These are phyloP conservation scores for Sorex araneus DNA, from an alignment of 2,113 vertebrate genomes.

Conservation along the genomic window DNA sequence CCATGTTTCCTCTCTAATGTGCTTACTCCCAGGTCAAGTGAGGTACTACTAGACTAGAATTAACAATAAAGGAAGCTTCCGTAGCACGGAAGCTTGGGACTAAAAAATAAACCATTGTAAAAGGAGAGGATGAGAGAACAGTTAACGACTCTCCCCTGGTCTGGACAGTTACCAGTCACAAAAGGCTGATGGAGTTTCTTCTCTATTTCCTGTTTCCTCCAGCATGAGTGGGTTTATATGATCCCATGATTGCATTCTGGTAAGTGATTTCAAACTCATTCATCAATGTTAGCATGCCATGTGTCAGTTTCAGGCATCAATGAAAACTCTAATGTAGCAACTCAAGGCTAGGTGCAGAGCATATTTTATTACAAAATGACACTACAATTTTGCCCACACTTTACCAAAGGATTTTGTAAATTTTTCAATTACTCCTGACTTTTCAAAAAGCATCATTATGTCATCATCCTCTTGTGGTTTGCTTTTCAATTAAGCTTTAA, in stretches of 20 bases:
- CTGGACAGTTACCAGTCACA: not conserved
- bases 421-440: not conserved
- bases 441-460: not conserved
- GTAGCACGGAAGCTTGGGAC: not conserved
- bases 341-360: not conserved
- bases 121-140: not conserved
- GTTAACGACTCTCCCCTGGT: not conserved
- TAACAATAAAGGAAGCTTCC: not conserved
- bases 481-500: slow-evolving; percentile 6
- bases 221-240: not conserved
- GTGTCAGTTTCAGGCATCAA: not conserved
- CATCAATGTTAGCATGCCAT: not conserved
- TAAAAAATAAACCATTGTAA: not conserved
- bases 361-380: not conserved
- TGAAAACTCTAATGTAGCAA: not conserved
- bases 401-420: not conserved
- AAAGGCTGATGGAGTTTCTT: not conserved
- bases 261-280: slow-evolving; percentile 1
- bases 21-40: not conserved
- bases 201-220: not conserved
- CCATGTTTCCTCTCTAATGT: rapidly evolving
- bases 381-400: not conserved
- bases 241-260: not conserved
- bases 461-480: not conserved
- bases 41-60: not conserved